A percentile compares a stretch with the other conserved stretches of the same genome.
Evolutionary conservation across 2,113 vertebrate species (phyloP).

Genomic region (Bungarus multicinctus): DNA sequence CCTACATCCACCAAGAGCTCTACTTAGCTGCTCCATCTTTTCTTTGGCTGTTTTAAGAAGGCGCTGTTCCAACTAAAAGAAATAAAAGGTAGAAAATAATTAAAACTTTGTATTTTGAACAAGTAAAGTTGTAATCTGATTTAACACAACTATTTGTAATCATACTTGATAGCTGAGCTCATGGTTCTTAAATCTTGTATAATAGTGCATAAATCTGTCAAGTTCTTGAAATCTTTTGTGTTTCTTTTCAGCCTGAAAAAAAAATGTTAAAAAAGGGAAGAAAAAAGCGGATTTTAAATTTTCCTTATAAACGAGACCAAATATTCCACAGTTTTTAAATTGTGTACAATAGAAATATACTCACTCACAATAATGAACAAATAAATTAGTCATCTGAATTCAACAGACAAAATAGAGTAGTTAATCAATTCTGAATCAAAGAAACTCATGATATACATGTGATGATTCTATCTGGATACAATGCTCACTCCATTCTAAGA

Average conservation of each 20-base stretch:
- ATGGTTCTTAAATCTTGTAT: conserved; percentile 98
- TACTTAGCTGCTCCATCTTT: conserved; percentile 98
- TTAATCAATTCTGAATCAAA: conserved; percentile 9
- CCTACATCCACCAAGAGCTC: conserved; percentile 93
- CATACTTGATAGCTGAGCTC: conserved; percentile 97
- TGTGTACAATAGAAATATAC: neutral
- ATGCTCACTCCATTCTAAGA: neutral
- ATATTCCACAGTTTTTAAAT: conserved; percentile 3
- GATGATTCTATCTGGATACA: neutral
- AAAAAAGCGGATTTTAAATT: conserved; percentile 3
- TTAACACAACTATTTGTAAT: conserved; percentile 41
- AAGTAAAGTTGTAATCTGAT: conserved; percentile 33
- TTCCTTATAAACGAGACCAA: neutral
- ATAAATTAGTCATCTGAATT: conserved; percentile 12
- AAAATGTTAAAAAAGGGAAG: conserved; percentile 22
- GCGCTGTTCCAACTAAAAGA: conserved; percentile 89
- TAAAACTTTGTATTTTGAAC: conserved; percentile 20
- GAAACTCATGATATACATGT: neutral
- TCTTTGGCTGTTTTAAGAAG: conserved; percentile 99
- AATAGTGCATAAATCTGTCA: conserved; percentile 99
- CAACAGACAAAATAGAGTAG: neutral
- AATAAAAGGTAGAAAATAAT: conserved; percentile 44
- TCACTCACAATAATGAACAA: neutral
- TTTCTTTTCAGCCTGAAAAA: conserved; percentile 93
- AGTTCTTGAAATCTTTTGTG: conserved; percentile 98